These are phyloP conservation scores for Acanthis flammea DNA, from an alignment of 2,797 vertebrate species.

Conservation along the genomic window DNA sequence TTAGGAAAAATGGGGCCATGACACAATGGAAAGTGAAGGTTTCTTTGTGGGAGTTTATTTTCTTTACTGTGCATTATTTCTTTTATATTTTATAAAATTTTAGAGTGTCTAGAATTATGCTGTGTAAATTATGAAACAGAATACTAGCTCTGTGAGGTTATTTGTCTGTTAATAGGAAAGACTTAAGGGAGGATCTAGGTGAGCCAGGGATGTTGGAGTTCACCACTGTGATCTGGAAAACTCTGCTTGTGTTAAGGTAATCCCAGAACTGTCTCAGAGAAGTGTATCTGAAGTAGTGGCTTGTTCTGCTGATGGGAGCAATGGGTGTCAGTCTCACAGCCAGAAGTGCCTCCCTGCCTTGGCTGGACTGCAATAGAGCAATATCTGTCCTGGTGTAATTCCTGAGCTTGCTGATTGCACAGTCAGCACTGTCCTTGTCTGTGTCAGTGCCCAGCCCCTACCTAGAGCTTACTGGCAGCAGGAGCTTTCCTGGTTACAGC, in stretches of 20 bases:
- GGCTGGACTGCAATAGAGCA: rapidly evolving
- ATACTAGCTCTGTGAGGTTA: background rate
- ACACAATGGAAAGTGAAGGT: background rate
- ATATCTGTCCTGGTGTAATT: background rate
- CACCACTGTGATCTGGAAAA: background rate
- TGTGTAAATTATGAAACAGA: background rate
- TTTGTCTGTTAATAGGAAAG: background rate
- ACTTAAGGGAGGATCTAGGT: background rate
- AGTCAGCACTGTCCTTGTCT: background rate
- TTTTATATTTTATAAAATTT: background rate
- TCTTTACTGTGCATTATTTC: background rate
- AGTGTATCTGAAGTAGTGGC: background rate
- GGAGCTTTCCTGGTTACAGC: background rate
- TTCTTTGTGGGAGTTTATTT: background rate
- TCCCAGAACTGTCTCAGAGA: background rate
- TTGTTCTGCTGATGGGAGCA: background rate
- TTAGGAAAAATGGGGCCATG: background rate
- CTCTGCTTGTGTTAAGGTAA: background rate
- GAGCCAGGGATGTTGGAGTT: background rate
- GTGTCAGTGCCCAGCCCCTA: rapidly evolving
- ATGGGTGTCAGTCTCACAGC: rapidly evolving
- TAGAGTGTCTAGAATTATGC: background rate
- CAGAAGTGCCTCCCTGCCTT: background rate
- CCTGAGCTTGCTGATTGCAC: background rate
- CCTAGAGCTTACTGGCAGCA: background rate